Base-by-base conservation (phyloP, 2,797 vertebrate genomes). In the Spinus pinus region DNA sequence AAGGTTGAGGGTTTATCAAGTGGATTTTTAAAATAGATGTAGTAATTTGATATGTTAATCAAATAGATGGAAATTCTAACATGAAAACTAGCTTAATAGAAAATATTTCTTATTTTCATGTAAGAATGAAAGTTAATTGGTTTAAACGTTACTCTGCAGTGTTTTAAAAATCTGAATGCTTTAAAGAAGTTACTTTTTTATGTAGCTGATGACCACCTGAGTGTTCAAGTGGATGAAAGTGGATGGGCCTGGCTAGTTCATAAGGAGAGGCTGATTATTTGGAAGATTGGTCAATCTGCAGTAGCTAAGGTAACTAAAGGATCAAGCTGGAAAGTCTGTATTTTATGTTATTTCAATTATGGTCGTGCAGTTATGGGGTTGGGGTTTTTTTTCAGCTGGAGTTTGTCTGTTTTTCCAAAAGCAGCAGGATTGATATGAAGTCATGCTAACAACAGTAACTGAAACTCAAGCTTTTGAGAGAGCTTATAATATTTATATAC, bases 191-290 rank as follows among this genome's bases (percentile, higher is more conserved):
- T 77, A 15, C n/a, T 57, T 92, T 81, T 85, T 74, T 82, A 9
- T 91, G 58, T 93, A 96, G 91, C 58, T 53, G 98, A 99, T 35
- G 98, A 99, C 44, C 98, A 97, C 72, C 98, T 99, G 81, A 99
- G 98, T 0, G 98, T 99, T 87, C 98, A 98, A 91, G 98, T 99
- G 89, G 97, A 98, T 91, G 98, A 98, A 91, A 98, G 98, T 28
- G 98, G 99, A 93, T 99, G 99, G 99, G 99, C 99, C 69, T 99
- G 99, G 98, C 98, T 99, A 95, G 98, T 99, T 37, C 99, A 98
- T 96, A 98, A 97, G 78, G 99, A 99, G 89, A 98, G 96, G 28
- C 97, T 99, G 86, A 98, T 99, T 87, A 97, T 99, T 95, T 99
- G 99, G 99, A 99, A 99, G 97, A 99, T 99, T 86, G 98, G 98